These are phyloP conservation scores for Bufotes viridis DNA, from an alignment of 2,797 vertebrate genomes.

Conservation along the genomic window DNA sequence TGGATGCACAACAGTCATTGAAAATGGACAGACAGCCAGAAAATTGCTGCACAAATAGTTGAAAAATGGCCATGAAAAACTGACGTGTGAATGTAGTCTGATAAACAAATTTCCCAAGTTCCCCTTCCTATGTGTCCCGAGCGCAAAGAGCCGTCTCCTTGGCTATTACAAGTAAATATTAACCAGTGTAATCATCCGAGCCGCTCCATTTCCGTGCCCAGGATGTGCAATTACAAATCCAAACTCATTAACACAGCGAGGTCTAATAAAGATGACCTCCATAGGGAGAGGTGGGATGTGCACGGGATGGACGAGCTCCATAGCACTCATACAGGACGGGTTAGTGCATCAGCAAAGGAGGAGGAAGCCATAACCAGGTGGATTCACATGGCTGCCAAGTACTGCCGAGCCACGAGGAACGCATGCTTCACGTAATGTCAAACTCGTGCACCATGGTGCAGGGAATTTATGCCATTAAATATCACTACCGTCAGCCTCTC, in stretches of 20 bases:
- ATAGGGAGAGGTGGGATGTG: not conserved
- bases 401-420: not conserved
- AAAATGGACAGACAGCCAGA: no score
- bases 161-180: conserved; percentile 19
- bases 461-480: not conserved
- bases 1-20: no score
- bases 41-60: no score
- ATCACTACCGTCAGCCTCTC: not conserved
- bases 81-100: no score
- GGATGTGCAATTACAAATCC: not conserved
- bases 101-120: not conserved
- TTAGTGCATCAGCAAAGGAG: not conserved
- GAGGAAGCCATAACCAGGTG: not conserved
- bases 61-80: no score
- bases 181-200: not conserved
- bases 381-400: not conserved
- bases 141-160: not conserved
- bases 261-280: not conserved
- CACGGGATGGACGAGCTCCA: not conserved
- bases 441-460: not conserved
- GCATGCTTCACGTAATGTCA: not conserved
- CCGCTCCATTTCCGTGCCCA: not conserved
- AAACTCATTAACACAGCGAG: not conserved
- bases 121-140: not conserved
- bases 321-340: not conserved